phyloP scores from a whole-genome alignment of 2,888 invertebrate genomes.

The Cosmia pyralina region DNA sequence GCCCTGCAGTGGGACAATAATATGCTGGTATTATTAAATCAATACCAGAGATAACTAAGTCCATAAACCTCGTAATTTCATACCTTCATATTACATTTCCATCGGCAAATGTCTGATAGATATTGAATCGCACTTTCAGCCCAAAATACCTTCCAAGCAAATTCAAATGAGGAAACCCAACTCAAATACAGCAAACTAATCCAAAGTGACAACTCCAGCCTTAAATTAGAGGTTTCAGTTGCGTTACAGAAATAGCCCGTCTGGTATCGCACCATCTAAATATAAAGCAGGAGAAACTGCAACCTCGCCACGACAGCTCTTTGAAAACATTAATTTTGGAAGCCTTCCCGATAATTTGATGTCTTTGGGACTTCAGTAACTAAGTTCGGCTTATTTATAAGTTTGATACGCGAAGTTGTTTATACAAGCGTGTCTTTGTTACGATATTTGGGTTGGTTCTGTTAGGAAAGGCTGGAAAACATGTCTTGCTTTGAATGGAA shows the following conservation, averaged over 20 bases:
- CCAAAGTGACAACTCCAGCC: constrained; percentile 20
- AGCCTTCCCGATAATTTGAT: constrained; percentile 55
- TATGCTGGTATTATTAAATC: neutral
- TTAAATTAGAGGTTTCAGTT: constrained; percentile 40
- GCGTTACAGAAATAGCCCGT: constrained; percentile 20
- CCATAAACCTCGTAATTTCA: neutral
- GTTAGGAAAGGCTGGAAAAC: constrained; percentile 19
- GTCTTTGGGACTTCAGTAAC: constrained; percentile 45
- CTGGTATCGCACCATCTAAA: constrained; percentile 41
- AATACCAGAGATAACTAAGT: neutral
- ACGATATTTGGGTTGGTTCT: constrained; percentile 15
- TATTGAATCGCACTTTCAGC: neutral
- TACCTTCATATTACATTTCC: neutral
- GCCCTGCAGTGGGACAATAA: neutral
- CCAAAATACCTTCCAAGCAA: constrained; percentile 9
- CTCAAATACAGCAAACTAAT: constrained; percentile 39
- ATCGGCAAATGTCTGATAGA: neutral
- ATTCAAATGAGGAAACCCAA: constrained; percentile 16
- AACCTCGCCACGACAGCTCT: constrained; percentile 17
- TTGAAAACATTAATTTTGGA: constrained; percentile 45
- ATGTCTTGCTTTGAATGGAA: neutral
- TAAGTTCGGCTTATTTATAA: constrained; percentile 49
- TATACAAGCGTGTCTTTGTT: constrained; percentile 19
- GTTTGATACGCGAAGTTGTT: constrained; percentile 42
- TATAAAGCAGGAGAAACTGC: constrained; percentile 44